phyloP scores from a whole-genome alignment of 1,140 invertebrate genomes.

The Yoshiicerus persimilis region DNA sequence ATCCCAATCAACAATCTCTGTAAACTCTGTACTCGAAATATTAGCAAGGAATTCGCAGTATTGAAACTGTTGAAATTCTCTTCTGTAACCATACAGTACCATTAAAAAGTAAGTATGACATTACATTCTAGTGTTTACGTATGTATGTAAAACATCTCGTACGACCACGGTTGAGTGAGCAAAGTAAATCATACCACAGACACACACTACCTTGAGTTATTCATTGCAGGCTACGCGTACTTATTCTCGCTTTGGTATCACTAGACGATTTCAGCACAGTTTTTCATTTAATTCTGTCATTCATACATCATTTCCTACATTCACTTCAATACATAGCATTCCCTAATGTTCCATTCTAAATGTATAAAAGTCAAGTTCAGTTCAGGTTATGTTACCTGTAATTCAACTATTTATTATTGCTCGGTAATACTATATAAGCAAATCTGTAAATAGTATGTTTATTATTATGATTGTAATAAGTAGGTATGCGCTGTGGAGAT shows the following conservation, averaged over 20 bases:
- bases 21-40: neutral
- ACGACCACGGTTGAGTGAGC: neutral
- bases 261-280: no score
- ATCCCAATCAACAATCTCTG: constrained; percentile 2
- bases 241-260: no score
- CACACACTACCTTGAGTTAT: neutral
- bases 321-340: no score
- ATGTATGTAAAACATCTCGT: neutral
- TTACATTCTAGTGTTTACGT: neutral
- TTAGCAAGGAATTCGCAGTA: neutral
- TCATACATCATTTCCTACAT: no score
- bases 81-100: neutral
- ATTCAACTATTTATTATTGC: neutral
- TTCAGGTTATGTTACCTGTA: neutral
- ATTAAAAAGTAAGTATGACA: neutral
- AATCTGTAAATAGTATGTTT: neutral
- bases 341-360: neutral
- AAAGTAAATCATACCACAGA: neutral
- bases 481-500: no score
- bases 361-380: neutral
- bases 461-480: neutral
- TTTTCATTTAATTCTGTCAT: no score
- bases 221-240: neutral
- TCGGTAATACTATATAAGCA: neutral
- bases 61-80: neutral